Conservation (phyloP, 2,113 vertebrate genomes). For the Protomyctophum bolini region DNA sequence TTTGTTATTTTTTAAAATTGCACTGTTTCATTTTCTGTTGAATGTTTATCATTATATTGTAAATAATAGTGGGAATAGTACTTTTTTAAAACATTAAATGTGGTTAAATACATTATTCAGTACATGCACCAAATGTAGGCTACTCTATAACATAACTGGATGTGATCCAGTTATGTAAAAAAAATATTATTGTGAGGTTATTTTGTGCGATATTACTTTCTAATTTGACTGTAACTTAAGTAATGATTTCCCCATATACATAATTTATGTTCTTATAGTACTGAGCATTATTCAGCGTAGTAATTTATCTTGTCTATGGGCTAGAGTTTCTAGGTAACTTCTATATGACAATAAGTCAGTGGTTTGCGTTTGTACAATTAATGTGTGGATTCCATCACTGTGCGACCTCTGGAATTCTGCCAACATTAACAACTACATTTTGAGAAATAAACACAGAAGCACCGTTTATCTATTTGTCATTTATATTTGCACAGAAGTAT, state of each 20-base stretch:
- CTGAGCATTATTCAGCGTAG: neutral
- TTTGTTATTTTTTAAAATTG: neutral
- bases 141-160: neutral
- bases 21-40: constrained; percentile 13
- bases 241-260: neutral
- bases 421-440: neutral
- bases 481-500: constrained; percentile 63
- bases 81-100: constrained; percentile 39
- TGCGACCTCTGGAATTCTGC: neutral
- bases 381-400: neutral
- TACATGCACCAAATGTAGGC: neutral
- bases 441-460: constrained; percentile 47
- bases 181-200: neutral
- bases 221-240: constrained; percentile 1
- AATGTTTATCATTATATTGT: constrained; percentile 11
- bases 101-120: neutral
- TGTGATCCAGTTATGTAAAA: neutral
- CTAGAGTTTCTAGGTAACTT: neutral
- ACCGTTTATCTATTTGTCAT: constrained; percentile 67
- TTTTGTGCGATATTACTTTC: constrained; percentile 19
- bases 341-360: constrained; percentile 12
- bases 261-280: neutral
- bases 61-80: constrained; percentile 5
- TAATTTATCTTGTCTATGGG: neutral
- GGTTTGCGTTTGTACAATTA: neutral